Evolutionary conservation across 2,888 invertebrate species (phyloP), one percentile per base, ranked within the genome.

Genomic region (Boloria selene): DNA sequence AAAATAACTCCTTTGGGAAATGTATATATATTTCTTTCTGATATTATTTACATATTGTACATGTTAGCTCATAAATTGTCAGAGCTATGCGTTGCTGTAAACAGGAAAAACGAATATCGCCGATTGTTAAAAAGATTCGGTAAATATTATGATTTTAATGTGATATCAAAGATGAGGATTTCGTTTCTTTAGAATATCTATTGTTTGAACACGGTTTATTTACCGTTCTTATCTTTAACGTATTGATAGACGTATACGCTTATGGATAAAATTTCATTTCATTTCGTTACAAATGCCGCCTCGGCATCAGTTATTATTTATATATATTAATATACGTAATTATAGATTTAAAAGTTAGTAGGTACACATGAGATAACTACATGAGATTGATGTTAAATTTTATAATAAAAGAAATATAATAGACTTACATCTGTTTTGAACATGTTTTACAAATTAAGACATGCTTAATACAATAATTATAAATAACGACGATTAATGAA

Each of bases 141-240:
- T 22, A 56, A 45, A 56, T 45, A 45, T 56, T 0, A 26, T 44
- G 44, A 38, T 38, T 10, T 56, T 45, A 70, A 72, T 74, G 73
- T 71, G 67, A 71, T 73, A 70, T 68, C 42, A 58, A 54, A 54
- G 31, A 44, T 64, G 31, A 26, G 31, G 47, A 65, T 65, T 63
- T 63, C 31, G 47, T 60, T 63, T 63, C 17, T 61, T 58, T 49
- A 16, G 47, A 13, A 17, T 38, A 38, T 22, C 61, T 44, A 42
- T 60, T 55, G 58, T 45, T 5, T 6, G 18, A 55, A 18, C 44
- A 44, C 10, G 1, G n/a, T 6, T 22, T 6, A 22, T 50, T 50
- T 22, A 18, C 13, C 31, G 3, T 38, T 10, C 2, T 10, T 2
- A 38, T 10, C 10, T 0, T 31, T 10, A 38, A 38, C 10, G 10